A percentile compares a stretch with the other conserved stretches of the same genome.
Conservation (phyloP, 2,113 vertebrate species). For the Hydropotes inermis region DNA sequence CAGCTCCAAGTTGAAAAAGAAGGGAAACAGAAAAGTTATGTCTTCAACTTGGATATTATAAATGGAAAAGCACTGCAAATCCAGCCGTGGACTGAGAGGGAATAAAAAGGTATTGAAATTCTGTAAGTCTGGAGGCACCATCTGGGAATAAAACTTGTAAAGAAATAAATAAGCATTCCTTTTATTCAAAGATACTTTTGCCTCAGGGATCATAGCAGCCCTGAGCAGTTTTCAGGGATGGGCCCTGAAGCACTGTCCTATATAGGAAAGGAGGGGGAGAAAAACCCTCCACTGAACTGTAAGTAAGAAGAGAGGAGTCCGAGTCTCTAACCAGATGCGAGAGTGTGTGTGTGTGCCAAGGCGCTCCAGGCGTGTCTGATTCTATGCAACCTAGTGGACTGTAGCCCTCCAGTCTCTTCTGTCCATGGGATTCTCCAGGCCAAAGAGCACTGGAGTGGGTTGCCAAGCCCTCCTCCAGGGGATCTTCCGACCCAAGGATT, state of each 20-base stretch:
- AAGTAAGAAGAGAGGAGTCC: background rate
- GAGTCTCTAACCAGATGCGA: background rate
- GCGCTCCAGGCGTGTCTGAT: background rate
- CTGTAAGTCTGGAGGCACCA: background rate
- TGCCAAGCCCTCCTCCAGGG: background rate
- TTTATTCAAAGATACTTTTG: slow-evolving; percentile 22
- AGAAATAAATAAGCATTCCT: slow-evolving; percentile 24
- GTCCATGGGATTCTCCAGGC: background rate
- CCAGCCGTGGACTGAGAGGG: background rate
- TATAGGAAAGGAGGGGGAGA: background rate
- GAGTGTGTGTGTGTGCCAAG: background rate
- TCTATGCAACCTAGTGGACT: background rate
- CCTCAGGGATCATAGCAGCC: background rate
- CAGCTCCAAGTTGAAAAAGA: background rate
- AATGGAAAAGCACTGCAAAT: background rate
- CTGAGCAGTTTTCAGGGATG: background rate
- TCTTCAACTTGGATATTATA: background rate
- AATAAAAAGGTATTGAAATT: background rate
- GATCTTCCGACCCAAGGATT: background rate
- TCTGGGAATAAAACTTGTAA: background rate
- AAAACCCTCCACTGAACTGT: background rate
- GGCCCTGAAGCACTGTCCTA: background rate
- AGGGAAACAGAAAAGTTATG: background rate
- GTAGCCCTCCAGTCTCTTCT: background rate
- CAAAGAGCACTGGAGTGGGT: background rate